Evolutionary conservation across 2,888 invertebrate genomes (phyloP).

Genomic region (Alitta virens): DNA sequence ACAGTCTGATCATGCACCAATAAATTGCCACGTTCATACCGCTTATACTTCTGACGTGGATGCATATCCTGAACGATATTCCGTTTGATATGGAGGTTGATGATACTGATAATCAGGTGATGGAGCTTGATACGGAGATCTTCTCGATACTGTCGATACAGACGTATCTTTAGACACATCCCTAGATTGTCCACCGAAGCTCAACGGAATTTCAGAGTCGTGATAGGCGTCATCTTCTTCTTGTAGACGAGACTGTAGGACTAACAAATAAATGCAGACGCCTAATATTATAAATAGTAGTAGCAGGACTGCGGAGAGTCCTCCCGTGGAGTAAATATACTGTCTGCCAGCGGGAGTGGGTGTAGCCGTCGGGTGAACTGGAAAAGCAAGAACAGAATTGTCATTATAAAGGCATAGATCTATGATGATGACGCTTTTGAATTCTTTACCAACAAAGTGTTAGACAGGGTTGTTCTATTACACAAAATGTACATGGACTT

Average conservation of each 20-base stretch:
- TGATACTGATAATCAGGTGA: too few relatives aligned
- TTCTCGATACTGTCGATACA: not conserved
- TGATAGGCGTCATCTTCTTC: not conserved
- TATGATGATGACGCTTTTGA: too few relatives aligned
- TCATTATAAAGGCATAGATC: too few relatives aligned
- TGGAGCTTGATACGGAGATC: not conserved
- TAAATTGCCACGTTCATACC: too few relatives aligned
- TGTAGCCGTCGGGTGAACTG: conserved; percentile 31
- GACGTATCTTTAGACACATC: not conserved
- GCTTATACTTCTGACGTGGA: too few relatives aligned
- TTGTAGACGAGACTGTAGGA: conserved; percentile 3
- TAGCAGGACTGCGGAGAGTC: conserved; percentile 14
- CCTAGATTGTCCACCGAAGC: not conserved
- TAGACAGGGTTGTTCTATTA: too few relatives aligned
- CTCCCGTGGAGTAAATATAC: conserved; percentile 32
- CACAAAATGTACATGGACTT: too few relatives aligned
- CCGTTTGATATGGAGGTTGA: too few relatives aligned
- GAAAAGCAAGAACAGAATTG: not conserved
- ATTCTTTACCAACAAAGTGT: too few relatives aligned
- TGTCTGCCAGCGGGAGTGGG: conserved; percentile 29
- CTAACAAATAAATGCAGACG: conserved; percentile 5
- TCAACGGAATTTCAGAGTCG: conserved; percentile 11
- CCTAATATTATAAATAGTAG: conserved; percentile 5
- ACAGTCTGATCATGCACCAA: too few relatives aligned
- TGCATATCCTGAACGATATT: too few relatives aligned